These are phyloP conservation scores for Pygocentrus nattereri DNA, from an alignment of 2,797 vertebrate species.

Conservation along the genomic window DNA sequence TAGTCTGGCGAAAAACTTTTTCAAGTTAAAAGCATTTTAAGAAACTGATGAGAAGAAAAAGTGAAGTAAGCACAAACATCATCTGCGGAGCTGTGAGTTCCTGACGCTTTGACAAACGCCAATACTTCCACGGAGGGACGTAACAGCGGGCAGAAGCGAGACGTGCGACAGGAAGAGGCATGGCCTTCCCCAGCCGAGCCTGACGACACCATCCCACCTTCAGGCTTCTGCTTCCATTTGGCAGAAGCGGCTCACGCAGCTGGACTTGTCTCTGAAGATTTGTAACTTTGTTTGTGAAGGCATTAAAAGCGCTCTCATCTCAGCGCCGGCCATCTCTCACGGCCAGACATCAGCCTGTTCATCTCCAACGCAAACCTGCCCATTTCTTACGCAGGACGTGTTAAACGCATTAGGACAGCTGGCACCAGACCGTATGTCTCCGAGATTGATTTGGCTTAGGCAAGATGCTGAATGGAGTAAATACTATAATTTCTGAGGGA, in stretches of 20 bases:
- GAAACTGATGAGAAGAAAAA: neutral
- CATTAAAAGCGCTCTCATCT: constrained; percentile 73
- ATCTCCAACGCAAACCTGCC: constrained; percentile 61
- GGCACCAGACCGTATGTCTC: constrained; percentile 76
- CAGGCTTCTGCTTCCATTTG: constrained; percentile 36
- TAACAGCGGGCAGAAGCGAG: constrained; percentile 1
- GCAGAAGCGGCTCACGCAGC: constrained; percentile 61
- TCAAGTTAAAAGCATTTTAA: constrained; percentile 25
- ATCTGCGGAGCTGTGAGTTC: neutral
- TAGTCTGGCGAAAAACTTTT: constrained; percentile 11
- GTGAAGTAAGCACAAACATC: neutral
- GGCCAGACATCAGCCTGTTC: constrained; percentile 56
- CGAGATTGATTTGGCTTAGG: constrained; percentile 65
- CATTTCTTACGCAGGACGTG: constrained; percentile 71
- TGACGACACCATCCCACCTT: constrained; percentile 19
- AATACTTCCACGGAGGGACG: neutral
- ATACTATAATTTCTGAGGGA: constrained; percentile 52
- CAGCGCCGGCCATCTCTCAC: constrained; percentile 32
- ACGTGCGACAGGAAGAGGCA: constrained; percentile 34
- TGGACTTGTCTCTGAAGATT: constrained; percentile 71
- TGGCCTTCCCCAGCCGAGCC: constrained; percentile 22
- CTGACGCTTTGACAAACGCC: constrained; percentile 27
- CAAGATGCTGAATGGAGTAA: constrained; percentile 53
- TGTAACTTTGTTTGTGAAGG: constrained; percentile 78
- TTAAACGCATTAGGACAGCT: constrained; percentile 75